Evolutionary conservation across 64 coral and sea anemone species (phyloP).

Genomic region (Pocillopora damicornis): DNA sequence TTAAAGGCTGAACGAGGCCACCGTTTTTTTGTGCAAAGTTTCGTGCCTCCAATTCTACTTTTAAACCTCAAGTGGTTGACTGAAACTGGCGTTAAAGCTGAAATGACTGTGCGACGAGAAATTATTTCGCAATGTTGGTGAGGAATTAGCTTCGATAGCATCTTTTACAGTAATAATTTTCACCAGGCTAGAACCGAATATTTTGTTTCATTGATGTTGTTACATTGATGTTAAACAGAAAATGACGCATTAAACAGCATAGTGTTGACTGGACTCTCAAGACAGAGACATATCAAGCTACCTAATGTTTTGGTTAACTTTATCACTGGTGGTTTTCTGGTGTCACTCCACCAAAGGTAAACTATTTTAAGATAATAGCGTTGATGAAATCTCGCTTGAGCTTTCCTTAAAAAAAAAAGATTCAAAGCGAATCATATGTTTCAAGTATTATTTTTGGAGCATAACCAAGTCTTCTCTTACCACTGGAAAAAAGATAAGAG

Average conservation of each 20-base stretch:
- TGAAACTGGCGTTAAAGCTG: too few species aligned
- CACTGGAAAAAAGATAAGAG: too few species aligned
- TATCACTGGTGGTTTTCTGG: slow-evolving; percentile 31
- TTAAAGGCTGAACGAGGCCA: neutral
- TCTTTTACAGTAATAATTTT: neutral
- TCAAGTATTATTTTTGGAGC: too few species aligned
- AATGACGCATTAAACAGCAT: slow-evolving; percentile 12
- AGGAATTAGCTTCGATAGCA: neutral
- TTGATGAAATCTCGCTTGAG: too few species aligned
- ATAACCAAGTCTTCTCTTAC: too few species aligned
- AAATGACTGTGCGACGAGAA: neutral
- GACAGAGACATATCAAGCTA: neutral
- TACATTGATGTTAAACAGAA: neutral
- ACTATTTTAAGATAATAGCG: neutral
- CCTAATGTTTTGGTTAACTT: slow-evolving; percentile 27
- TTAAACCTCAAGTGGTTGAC: neutral
- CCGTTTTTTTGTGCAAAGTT: too few species aligned
- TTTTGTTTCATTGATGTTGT: neutral
- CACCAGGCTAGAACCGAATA: neutral
- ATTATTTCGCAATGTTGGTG: neutral
- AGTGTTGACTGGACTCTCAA: neutral
- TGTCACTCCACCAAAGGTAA: slow-evolving; percentile 36
- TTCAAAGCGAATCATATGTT: too few species aligned
- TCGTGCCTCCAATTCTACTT: too few species aligned
- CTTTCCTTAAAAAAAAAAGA: too few species aligned